Evolutionary conservation across 2,888 invertebrate species (phyloP).

Genomic region (Ectemnius cavifrons): DNA sequence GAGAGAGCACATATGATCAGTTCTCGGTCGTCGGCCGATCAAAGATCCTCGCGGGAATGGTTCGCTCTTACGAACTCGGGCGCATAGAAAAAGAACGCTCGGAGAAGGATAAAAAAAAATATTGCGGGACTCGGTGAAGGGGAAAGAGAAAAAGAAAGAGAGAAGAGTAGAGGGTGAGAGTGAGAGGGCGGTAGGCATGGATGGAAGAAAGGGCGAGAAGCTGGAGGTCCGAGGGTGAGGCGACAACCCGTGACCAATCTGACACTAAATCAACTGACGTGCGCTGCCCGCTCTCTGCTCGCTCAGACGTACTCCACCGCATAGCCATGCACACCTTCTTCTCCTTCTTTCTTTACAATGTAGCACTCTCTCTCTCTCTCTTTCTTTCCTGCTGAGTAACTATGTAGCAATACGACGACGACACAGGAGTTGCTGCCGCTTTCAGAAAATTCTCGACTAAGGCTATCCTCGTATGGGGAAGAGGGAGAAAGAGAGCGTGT

Average conservation of each 20-base stretch:
- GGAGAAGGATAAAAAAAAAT: conserved; percentile 30
- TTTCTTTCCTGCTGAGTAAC: background rate
- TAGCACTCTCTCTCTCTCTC: background rate
- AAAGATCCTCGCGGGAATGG: conserved; percentile 62
- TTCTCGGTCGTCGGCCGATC: conserved; percentile 70
- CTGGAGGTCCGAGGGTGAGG: conserved; percentile 62
- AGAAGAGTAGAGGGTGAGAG: conserved; percentile 40
- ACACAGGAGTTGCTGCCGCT: conserved; percentile 1
- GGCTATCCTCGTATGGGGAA: conserved; percentile 19
- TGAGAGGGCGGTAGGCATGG: background rate
- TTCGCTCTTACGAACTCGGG: conserved; percentile 55
- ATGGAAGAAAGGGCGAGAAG: conserved; percentile 38
- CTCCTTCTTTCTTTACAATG: conserved; percentile 5
- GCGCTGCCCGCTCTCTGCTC: conserved; percentile 56
- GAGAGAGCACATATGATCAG: conserved; percentile 68
- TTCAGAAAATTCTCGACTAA: background rate
- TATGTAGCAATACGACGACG: background rate
- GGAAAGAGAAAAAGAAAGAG: conserved; percentile 48
- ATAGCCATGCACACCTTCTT: background rate
- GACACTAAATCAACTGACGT: conserved; percentile 74
- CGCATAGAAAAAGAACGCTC: conserved; percentile 10
- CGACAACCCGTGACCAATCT: conserved; percentile 75
- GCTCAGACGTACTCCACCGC: conserved; percentile 36
- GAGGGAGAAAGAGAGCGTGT: background rate
- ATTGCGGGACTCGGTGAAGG: background rate